Conservation (phyloP, 2,113 vertebrate species). For the Lepisosteus osseus region DNA sequence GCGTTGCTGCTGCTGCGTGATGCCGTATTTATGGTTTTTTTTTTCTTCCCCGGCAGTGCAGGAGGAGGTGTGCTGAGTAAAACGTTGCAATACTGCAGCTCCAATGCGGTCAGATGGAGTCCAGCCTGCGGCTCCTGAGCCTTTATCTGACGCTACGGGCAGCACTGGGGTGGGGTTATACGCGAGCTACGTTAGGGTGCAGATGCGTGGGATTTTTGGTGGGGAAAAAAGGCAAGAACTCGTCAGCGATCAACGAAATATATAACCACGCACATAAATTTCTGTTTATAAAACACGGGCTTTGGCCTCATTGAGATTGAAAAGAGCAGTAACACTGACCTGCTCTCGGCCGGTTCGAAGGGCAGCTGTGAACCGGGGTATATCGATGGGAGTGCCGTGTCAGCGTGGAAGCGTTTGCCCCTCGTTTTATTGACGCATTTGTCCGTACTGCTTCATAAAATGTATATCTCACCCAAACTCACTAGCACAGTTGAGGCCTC, state of each 20-base stretch:
- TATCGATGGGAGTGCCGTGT: too few species aligned
- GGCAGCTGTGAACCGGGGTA: too few species aligned
- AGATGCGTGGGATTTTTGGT: constrained; percentile 12
- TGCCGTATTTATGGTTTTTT: too few species aligned
- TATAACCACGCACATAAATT: constrained; percentile 20
- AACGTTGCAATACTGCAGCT: constrained; percentile 35
- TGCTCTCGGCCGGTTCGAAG: neutral
- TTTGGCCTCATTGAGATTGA: too few species aligned
- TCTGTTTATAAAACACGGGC: neutral
- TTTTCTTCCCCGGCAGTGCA: neutral
- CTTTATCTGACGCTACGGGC: constrained; percentile 23
- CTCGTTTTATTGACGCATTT: too few species aligned
- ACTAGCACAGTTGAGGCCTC: too few species aligned
- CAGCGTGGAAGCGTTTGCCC: too few species aligned
- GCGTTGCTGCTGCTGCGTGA: too few species aligned
- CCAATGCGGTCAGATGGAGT: constrained; percentile 39
- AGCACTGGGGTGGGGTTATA: constrained; percentile 36
- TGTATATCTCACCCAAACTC: too few species aligned
- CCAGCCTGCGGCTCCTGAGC: constrained; percentile 28
- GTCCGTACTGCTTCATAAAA: too few species aligned
- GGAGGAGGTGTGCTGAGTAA: neutral
- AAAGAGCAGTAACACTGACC: neutral
- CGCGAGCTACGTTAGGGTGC: constrained; percentile 21
- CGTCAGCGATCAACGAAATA: constrained; percentile 15
- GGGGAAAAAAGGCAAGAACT: constrained; percentile 17